Evolutionary conservation across 2,113 vertebrate genomes (phyloP).

Genomic region (Cyphomyrus discorhynchus): DNA sequence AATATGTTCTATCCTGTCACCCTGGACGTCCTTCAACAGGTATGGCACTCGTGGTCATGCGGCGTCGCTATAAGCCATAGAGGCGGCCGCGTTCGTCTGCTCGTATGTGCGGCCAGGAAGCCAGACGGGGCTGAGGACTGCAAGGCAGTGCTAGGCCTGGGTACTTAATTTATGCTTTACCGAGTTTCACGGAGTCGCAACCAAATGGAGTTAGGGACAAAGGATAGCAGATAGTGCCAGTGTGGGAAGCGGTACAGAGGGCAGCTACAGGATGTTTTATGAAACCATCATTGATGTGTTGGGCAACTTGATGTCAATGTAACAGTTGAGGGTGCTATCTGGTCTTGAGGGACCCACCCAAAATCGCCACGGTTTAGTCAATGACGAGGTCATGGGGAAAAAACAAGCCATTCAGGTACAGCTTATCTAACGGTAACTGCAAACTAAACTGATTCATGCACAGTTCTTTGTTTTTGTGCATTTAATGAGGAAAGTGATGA

Average conservation of each 20-base stretch:
- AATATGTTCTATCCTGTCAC: constrained; percentile 99
- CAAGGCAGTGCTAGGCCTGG: neutral
- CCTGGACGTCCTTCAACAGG: constrained; percentile 96
- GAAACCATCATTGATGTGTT: neutral
- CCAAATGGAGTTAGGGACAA: neutral
- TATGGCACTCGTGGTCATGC: constrained; percentile 37
- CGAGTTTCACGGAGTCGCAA: neutral
- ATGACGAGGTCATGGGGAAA: neutral
- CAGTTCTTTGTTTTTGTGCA: neutral
- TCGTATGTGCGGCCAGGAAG: neutral
- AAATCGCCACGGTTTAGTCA: neutral
- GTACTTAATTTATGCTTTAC: neutral
- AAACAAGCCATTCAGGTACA: neutral
- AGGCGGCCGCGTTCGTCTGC: neutral
- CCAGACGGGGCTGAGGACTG: neutral
- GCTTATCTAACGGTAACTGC: neutral
- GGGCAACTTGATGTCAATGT: neutral
- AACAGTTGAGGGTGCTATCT: neutral
- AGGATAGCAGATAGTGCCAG: neutral
- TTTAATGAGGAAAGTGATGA: neutral
- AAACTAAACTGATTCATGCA: neutral
- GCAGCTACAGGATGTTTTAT: neutral
- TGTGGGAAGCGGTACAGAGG: neutral
- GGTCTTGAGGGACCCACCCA: neutral
- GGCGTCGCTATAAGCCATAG: too few relatives aligned